Conservation (phyloP, 1,140 invertebrate species). For the Wiebesia pumilae region DNA sequence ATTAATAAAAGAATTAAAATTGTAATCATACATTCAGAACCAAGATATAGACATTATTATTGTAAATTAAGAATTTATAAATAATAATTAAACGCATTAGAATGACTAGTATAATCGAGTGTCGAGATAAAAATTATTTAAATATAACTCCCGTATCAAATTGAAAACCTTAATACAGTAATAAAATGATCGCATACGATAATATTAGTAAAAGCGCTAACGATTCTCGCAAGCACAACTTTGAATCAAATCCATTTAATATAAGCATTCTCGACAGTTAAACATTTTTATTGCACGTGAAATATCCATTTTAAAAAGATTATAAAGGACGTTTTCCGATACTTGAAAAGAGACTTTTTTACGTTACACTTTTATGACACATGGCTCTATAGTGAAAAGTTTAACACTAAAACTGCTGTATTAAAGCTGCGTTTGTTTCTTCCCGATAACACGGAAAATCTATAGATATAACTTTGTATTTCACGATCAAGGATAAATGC, state of each 20-base stretch:
- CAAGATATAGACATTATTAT: too few species aligned
- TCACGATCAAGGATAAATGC: not conserved
- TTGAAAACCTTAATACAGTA: too few species aligned
- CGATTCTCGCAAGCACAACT: not conserved
- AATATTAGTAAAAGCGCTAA: not conserved
- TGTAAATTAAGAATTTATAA: too few species aligned
- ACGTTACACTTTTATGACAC: not conserved
- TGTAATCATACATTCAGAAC: too few species aligned
- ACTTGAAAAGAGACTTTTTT: not conserved
- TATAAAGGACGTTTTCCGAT: not conserved
- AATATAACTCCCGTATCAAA: too few species aligned
- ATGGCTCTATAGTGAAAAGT: not conserved
- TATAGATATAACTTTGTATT: not conserved
- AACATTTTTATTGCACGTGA: not conserved
- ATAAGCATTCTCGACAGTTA: not conserved
- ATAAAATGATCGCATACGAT: not conserved
- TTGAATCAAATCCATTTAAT: not conserved
- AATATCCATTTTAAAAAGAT: conserved; percentile 9
- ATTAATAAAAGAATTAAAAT: too few species aligned
- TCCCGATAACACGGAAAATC: not conserved
- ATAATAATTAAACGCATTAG: too few species aligned
- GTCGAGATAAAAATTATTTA: too few species aligned
- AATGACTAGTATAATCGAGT: too few species aligned
- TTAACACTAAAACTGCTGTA: not conserved
- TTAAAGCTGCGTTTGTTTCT: not conserved